A percentile compares a stretch with the other conserved stretches of the same genome.
Evolutionary conservation across 2,888 invertebrate species (phyloP).

Genomic region (Aleiodes leptofemur): DNA sequence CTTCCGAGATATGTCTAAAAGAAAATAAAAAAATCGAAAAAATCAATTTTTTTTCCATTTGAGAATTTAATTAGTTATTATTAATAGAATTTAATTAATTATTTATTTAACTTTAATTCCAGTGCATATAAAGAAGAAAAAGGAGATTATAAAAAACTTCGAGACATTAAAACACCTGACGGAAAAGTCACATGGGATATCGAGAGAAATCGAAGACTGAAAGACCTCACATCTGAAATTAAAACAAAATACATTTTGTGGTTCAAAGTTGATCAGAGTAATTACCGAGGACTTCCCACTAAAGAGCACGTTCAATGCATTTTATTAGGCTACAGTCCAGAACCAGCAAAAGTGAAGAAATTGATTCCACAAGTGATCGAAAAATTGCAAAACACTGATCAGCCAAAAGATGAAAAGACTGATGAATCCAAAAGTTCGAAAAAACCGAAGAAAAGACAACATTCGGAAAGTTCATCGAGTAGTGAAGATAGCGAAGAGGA

Average conservation of each 20-base stretch:
- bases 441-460: slow-evolving; percentile 52
- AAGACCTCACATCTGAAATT: slow-evolving; percentile 77
- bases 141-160: slow-evolving; percentile 84
- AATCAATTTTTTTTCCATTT: no score
- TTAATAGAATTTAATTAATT: no score
- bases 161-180: slow-evolving; percentile 78
- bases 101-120: slow-evolving; percentile 8
- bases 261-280: slow-evolving; percentile 75
- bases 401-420: slow-evolving; percentile 33
- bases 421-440: slow-evolving; percentile 41
- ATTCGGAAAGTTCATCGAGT: slow-evolving; percentile 50
- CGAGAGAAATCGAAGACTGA: slow-evolving; percentile 81
- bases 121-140: slow-evolving; percentile 80
- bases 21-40: no score
- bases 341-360: slow-evolving; percentile 73
- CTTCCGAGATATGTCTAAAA: no score
- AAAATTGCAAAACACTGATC: slow-evolving; percentile 43
- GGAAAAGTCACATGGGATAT: slow-evolving; percentile 84
- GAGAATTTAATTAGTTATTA: no score
- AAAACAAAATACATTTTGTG: slow-evolving; percentile 80
- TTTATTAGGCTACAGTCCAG: slow-evolving; percentile 86
- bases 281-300: slow-evolving; percentile 78
- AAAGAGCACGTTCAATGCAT: slow-evolving; percentile 82
- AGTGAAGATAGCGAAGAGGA: slow-evolving; percentile 42
- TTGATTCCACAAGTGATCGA: slow-evolving; percentile 54